phyloP scores from a whole-genome alignment of 2,113 vertebrate species.

The Bungarus multicinctus region DNA sequence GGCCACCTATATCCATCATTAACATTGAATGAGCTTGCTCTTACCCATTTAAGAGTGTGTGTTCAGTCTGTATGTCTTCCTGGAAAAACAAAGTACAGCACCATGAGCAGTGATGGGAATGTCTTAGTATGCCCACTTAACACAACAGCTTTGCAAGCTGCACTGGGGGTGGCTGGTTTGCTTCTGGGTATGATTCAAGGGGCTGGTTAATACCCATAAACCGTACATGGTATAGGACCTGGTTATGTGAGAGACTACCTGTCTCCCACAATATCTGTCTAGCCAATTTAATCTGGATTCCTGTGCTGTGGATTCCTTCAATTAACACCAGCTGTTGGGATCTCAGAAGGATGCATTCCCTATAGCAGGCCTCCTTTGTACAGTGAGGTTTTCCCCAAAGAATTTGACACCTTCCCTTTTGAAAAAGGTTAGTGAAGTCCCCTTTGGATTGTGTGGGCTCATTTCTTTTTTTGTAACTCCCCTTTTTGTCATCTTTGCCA shows the following conservation, averaged over 20 bases:
- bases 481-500: neutral
- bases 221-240: neutral
- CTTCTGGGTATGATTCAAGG: neutral
- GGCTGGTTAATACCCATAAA: neutral
- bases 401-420: neutral
- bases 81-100: neutral
- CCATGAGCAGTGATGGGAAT: neutral
- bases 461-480: neutral
- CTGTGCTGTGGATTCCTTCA: neutral
- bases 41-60: neutral
- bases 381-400: neutral
- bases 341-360: neutral
- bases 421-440: neutral
- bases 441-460: neutral
- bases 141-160: neutral
- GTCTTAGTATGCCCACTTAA: neutral
- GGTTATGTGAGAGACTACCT: neutral
- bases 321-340: neutral
- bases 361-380: neutral
- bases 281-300: neutral
- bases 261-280: neutral
- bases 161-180: neutral
- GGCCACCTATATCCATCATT: neutral
- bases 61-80: neutral
- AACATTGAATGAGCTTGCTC: neutral